These are phyloP conservation scores for Ailuropoda melanoleuca DNA, from an alignment of 2,113 vertebrate genomes.

Conservation along the genomic window DNA sequence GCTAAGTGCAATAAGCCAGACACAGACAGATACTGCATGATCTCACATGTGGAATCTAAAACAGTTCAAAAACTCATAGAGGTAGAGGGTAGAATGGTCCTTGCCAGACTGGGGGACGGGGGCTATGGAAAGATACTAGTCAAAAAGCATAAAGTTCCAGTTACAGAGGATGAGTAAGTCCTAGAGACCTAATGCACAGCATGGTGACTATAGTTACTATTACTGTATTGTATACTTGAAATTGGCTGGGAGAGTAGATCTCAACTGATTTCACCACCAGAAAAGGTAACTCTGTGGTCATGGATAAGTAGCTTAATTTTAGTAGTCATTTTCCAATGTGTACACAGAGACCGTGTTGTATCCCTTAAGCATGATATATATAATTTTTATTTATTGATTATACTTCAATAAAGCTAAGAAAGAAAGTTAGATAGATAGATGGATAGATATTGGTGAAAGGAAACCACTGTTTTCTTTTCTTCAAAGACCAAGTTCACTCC, in stretches of 20 bases:
- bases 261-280: background rate
- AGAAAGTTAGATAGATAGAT: background rate
- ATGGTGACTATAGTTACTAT: background rate
- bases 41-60: background rate
- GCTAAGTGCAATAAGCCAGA: background rate
- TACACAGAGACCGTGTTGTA: background rate
- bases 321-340: background rate
- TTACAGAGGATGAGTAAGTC: background rate
- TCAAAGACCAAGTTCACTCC: background rate
- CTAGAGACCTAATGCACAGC: background rate
- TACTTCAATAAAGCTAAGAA: background rate
- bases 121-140: background rate
- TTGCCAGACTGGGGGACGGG: background rate
- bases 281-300: background rate
- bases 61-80: background rate
- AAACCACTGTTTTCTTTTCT: background rate
- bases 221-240: background rate
- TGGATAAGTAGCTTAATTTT: background rate
- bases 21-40: background rate
- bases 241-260: background rate
- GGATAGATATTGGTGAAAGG: background rate
- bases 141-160: background rate
- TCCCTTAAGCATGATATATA: background rate
- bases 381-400: background rate
- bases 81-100: background rate